Evolutionary conservation across 1,140 invertebrate species (phyloP), one percentile per base, ranked within the genome.

Genomic region (Aphelinus certus): DNA sequence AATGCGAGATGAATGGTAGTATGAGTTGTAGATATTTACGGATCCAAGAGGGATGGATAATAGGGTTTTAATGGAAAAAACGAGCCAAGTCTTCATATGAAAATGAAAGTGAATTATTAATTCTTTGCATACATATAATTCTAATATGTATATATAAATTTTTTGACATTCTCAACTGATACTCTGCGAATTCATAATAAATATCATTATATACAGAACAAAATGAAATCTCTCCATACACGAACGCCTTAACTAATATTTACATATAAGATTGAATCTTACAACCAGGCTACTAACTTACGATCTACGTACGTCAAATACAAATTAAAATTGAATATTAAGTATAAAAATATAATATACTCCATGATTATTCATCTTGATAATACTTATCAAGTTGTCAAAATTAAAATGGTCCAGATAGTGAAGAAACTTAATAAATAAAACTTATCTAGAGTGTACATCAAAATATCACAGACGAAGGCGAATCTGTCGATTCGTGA

Each of bases 151-250:
- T 55, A n/a, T 0, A 71, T 51, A 55, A 26, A 56, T 10, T 55
- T 65, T 57, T 63, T 3, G 7, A 63, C n/a, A 64, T 65, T 43
- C 46, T 67, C 26, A 49, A 55, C 10, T 10, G 7, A 73, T 55
- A 67, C n/a, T 66, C 3, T 73, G 45, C 49, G 65, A 60, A 48
- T 74, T 67, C 75, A 69, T 56, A 80, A 67, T 71, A 80, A 71
- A 67, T 79, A 79, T 74, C 9, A 53, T 53, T 79, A 76, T 74
- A 72, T 77, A 78, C 51, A 71, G 53, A 77, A 60, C 5, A 63
- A 43, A 65, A 65, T 26, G 45, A 58, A 66, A 55, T 57, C 26
- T 48, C 69, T 69, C 73, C 73, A 75, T 70, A 75, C 73, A 75
- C 73, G 9, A 65, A 64, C 48, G 55, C 53, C 43, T 58, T 51